Percentiles rank a stretch among this genome's conserved stretches.
phyloP scores from a whole-genome alignment of 2,888 invertebrate genomes.

The Stenichneumon culpator region DNA sequence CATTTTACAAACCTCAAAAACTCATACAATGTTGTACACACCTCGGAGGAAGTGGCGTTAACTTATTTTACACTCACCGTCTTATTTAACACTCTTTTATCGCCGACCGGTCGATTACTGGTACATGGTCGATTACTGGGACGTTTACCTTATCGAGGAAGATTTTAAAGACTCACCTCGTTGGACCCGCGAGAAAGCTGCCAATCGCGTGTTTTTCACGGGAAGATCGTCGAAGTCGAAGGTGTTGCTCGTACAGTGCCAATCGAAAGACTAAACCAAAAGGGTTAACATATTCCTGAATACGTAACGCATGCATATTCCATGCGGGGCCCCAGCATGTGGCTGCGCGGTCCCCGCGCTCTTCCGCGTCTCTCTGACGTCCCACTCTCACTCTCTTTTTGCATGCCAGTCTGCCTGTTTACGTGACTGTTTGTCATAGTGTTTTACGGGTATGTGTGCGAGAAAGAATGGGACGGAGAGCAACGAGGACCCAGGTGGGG shows the following conservation, averaged over 20 bases:
- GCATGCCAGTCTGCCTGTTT: constrained; percentile 62
- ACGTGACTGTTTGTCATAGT: constrained; percentile 63
- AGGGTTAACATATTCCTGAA: constrained; percentile 84
- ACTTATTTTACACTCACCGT: not conserved
- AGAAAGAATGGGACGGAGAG: constrained; percentile 23
- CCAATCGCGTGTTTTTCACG: constrained; percentile 15
- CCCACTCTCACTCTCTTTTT: constrained; percentile 60
- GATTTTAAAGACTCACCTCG: constrained; percentile 44
- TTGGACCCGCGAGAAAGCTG: constrained; percentile 7
- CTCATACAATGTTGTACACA: too few species aligned
- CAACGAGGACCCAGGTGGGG: constrained; percentile 81
- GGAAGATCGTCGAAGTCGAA: constrained; percentile 66
- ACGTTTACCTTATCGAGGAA: not conserved
- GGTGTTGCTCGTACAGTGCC: constrained; percentile 83
- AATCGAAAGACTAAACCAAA: constrained; percentile 83
- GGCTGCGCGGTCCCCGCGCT: constrained; percentile 72
- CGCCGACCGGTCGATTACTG: not conserved
- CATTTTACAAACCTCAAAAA: too few species aligned
- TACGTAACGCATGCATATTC: constrained; percentile 81
- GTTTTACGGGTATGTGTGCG: constrained; percentile 53
- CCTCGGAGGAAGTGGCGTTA: too few species aligned
- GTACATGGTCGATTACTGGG: constrained; percentile 6
- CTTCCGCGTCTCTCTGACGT: constrained; percentile 41
- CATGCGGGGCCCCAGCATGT: constrained; percentile 81
- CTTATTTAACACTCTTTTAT: constrained; percentile 1